These are phyloP conservation scores for Acanthaster planci DNA, from an alignment of 35 echinoderm and acorn worm species.

Conservation along the genomic window DNA sequence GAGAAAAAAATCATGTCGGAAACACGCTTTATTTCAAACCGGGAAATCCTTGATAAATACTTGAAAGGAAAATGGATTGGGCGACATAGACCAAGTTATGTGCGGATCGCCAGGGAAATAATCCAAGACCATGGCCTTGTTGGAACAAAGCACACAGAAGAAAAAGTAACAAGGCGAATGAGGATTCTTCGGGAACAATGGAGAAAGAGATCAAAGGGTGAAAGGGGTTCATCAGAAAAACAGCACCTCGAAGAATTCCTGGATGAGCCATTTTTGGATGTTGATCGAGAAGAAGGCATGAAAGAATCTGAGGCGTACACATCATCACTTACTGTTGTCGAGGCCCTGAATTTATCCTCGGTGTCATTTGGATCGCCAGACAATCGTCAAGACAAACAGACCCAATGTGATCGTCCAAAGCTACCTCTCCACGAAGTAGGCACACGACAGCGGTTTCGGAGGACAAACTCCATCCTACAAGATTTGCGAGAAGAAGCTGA, in stretches of 20 bases:
- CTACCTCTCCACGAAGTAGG: not conserved
- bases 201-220: too few relatives aligned
- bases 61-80: constrained; percentile 5
- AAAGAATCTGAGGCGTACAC: not conserved
- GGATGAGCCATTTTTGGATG: not conserved
- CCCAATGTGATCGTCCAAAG: not conserved
- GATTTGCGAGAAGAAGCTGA: not conserved
- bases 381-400: not conserved
- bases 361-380: not conserved
- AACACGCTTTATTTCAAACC: too few relatives aligned
- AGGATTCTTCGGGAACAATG: too few relatives aligned
- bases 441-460: not conserved
- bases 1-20: too few relatives aligned
- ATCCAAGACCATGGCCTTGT: not conserved
- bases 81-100: not conserved
- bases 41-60: not conserved
- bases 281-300: too few relatives aligned
- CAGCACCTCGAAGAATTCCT: not conserved
- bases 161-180: not conserved
- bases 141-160: not conserved
- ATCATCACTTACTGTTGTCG: not conserved
- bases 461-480: not conserved
- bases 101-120: not conserved
- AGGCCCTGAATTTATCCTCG: not conserved
- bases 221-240: not conserved